Base-by-base conservation (phyloP, 2,888 invertebrate species). In the Urechis unicinctus region DNA sequence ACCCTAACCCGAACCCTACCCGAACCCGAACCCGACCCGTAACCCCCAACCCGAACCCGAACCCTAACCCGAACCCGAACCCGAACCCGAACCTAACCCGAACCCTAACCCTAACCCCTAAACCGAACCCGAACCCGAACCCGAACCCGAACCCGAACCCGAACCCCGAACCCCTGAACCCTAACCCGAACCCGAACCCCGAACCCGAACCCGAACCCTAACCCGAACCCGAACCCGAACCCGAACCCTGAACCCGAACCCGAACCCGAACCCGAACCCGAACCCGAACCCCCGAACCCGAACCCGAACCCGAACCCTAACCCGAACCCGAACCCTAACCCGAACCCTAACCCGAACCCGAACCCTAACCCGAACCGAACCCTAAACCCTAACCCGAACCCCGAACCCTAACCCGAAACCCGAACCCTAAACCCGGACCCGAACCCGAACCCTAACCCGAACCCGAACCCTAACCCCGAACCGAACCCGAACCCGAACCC, bases 401-500 rank as follows among this genome's bases (percentile, higher is more conserved):
- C 47, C n/a, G n/a, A 28, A 53, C 21, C 44, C 53, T 31, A 28
- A 53, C 21, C 44, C 47, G 45, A 17, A 52, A 46, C 28, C 53
- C 44, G 26, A 53, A 28, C 44, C 47, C 30, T n/a, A 26, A 47
- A 28, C 44, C 47, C 30, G 21, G 46, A 46, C 26, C 53, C 31
- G 6, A 53, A 28, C 44, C 53, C 30, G 21, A 53, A 28, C 53
- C 53, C 47, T 22, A 53, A 28, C 44, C 53, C 47, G 21, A 53
- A 28, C 44, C 53, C 31, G 21, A 47, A 28, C 45, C 53, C 47
- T 22, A 53, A 28, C 44, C 53, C 47, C 21, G 47, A 17, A 25
- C 60, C 61, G 49, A 60, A 58, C 61, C 63, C 60, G 56, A 59
- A 61, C 58, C 60, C 64, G 56, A 61, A 63, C 63, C 64, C 62